A percentile compares a stretch with the other conserved stretches of the same genome.
These are phyloP conservation scores for Peromyscus melanophrys DNA, from an alignment of 2,797 vertebrate genomes.

Conservation along the genomic window DNA sequence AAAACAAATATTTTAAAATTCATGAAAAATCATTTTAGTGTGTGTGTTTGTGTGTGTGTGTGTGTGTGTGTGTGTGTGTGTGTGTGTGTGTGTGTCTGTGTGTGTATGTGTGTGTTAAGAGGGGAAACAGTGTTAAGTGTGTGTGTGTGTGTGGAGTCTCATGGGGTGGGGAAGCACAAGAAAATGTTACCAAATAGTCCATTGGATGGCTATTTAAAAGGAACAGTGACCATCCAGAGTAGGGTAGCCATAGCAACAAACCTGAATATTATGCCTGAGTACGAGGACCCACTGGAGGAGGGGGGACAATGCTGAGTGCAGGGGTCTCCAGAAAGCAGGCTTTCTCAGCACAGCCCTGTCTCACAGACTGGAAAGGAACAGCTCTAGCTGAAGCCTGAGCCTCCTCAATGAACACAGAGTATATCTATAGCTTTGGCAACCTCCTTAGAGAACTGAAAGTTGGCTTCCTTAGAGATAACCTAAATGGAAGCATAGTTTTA, in stretches of 20 bases:
- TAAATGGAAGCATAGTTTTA: slow-evolving; percentile 74
- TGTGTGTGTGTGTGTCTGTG: no score
- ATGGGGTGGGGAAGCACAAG: not conserved
- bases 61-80: no score
- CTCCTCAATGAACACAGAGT: slow-evolving; percentile 58
- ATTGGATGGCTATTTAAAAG: slow-evolving; percentile 64
- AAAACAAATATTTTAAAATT: slow-evolving; percentile 37
- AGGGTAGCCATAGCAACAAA: slow-evolving; percentile 57
- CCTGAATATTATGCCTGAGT: not conserved
- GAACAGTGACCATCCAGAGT: not conserved
- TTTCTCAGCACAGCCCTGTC: not conserved
- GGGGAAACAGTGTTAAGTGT: not conserved
- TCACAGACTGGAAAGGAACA: slow-evolving; percentile 70
- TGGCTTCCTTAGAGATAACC: slow-evolving; percentile 70
- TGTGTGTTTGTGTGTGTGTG: no score
- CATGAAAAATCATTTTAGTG: not conserved
- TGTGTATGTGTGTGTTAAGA: not conserved
- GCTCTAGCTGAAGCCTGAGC: slow-evolving; percentile 29
- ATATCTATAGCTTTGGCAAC: slow-evolving; percentile 75
- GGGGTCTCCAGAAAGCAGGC: not conserved
- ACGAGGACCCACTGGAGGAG: not conserved
- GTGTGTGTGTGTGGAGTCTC: fast-evolving
- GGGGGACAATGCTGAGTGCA: not conserved
- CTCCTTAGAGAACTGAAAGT: slow-evolving; percentile 66
- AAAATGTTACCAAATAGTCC: slow-evolving; percentile 23